Base-by-base conservation (phyloP, 1,140 invertebrate species). In the Drosophila lini region DNA sequence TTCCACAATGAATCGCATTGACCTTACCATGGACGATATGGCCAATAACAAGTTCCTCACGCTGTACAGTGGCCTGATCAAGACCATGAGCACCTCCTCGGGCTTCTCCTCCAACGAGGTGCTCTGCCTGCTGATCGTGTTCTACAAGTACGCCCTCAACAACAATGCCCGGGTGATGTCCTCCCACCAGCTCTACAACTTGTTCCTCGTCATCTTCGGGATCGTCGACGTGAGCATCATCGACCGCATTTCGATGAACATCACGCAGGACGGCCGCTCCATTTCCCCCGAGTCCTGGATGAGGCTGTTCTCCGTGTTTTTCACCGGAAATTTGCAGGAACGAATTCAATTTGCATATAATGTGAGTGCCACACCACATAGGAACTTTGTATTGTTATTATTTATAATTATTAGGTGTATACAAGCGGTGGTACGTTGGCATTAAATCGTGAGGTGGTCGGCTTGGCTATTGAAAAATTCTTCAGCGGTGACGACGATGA, bases 41-140 rank as follows among this genome's bases (percentile, higher is more conserved):
- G 81, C 91, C 65, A 91, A 91, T 42, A 91, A 70, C n/a, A 88
- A 88, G 25, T 91, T 91, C 31, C 68, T 88, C 4, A 83, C 84
- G 0, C 4, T 74, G 4, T 88, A 88, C 45, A 71, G 48, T n/a
- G 28, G 69, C 15, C 22, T 89, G 32, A 84, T 88, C 15, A 84
- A 80, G 47, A 64, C 53, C 15, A 73, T 71, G 60, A 28, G 65
- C 22, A 10, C 59, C 38, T 42, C 76, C 10, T 80, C 79, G 1
- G 71, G 80, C 1, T 91, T 92, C 16, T 74, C 53, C 0, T 61
- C 73, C 57, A 78, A 48, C 13, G 91, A 91, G 59, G 80, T 91
- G 22, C 58, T 80, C 22, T 76, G 80, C 38, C 59, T 92, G 7
- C 52, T 92, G 15, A 80, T 83, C n/a, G 76, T 92, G n/a, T 92